Percentiles rank a stretch among this genome's conserved stretches.
Conservation (phyloP, 2,797 vertebrate genomes). For the Coreius guichenoti region DNA sequence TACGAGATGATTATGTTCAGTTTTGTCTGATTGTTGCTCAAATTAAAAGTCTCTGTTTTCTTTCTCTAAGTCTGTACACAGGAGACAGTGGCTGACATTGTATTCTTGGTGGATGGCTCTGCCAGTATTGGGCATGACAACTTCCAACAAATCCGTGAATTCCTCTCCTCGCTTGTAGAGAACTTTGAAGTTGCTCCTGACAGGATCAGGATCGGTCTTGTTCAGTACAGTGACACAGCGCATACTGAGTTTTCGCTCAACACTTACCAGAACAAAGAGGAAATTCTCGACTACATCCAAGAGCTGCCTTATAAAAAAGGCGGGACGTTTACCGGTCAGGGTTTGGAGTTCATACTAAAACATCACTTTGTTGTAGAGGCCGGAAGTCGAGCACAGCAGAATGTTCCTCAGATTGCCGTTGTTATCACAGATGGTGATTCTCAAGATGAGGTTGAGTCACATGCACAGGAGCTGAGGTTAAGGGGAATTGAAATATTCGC, state of each 20-base stretch:
- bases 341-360: constrained; percentile 84
- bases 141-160: constrained; percentile 75
- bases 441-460: constrained; percentile 81
- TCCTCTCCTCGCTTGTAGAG: constrained; percentile 75
- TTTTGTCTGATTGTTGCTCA: neutral
- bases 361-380: constrained; percentile 81
- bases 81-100: constrained; percentile 78
- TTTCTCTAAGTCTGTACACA: constrained; percentile 78
- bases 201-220: constrained; percentile 79
- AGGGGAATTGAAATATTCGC: constrained; percentile 84
- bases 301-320: constrained; percentile 81
- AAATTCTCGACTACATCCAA: constrained; percentile 83
- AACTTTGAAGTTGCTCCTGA: constrained; percentile 78
- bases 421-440: constrained; percentile 85
- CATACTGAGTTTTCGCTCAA: constrained; percentile 82
- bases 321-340: constrained; percentile 82
- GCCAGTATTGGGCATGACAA: constrained; percentile 76
- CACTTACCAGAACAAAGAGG: constrained; percentile 77
- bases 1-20: neutral
- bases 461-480: constrained; percentile 78
- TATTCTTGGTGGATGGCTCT: constrained; percentile 85
- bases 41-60: constrained; percentile 46
- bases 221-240: constrained; percentile 76
- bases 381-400: constrained; percentile 84
- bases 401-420: constrained; percentile 84